These are phyloP conservation scores for Brenthis ino DNA, from an alignment of 2,888 invertebrate species.

Conservation along the genomic window DNA sequence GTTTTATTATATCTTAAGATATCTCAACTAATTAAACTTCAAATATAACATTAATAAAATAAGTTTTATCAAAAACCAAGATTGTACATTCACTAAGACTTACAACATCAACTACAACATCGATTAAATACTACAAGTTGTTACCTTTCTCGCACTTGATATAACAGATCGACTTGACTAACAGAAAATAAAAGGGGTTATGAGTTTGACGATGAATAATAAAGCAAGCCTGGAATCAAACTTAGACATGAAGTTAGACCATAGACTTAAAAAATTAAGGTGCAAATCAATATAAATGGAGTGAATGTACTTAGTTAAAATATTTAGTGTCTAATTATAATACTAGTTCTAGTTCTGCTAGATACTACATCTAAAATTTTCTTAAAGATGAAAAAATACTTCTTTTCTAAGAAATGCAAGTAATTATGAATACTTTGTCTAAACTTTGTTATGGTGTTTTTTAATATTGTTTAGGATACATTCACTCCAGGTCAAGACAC, in stretches of 20 bases:
- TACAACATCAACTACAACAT: slow-evolving; percentile 22
- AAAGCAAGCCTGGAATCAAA: slow-evolving; percentile 63
- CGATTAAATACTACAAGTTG: slow-evolving; percentile 37
- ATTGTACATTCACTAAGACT: slow-evolving; percentile 2
- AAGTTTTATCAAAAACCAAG: background rate
- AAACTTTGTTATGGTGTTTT: too few species aligned
- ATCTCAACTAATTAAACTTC: background rate
- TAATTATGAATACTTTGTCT: too few species aligned
- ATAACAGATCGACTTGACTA: slow-evolving; percentile 36
- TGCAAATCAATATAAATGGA: slow-evolving; percentile 62
- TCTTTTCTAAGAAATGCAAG: too few species aligned
- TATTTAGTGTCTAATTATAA: background rate
- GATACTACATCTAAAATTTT: background rate
- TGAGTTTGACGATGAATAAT: slow-evolving; percentile 58
- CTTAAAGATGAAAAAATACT: background rate
- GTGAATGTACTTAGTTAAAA: slow-evolving; percentile 42
- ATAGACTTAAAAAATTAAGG: slow-evolving; percentile 49
- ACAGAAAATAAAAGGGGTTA: slow-evolving; percentile 51
- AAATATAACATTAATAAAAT: background rate
- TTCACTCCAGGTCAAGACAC: slow-evolving; percentile 27
- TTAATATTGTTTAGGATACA: slow-evolving; percentile 18
- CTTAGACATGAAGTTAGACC: slow-evolving; percentile 41
- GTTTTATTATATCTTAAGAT: slow-evolving; percentile 17
- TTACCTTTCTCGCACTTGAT: slow-evolving; percentile 68
- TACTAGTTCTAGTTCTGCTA: too few species aligned